Evolutionary conservation across 2,888 invertebrate genomes (phyloP), one percentile per base, ranked within the genome.

Genomic region (Heliconius ethilla): DNA sequence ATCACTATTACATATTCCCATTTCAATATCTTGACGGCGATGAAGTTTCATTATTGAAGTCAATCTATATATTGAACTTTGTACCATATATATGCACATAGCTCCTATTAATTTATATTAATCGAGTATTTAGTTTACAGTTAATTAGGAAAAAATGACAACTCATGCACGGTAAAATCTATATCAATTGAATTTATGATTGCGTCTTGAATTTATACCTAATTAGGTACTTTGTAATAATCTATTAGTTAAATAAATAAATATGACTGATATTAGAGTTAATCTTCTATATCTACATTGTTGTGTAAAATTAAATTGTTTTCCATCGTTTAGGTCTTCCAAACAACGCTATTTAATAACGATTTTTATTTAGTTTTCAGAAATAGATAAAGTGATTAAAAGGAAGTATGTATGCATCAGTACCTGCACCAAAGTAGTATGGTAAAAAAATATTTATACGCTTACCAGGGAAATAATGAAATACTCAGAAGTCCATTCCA

Each of bases 1-100:
- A n/a, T n/a, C n/a, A n/a, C n/a, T n/a, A n/a, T n/a, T n/a, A n/a
- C 33, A 33, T 33, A 33, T 90, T 91, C 91, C 90, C 89, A 87
- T 88, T 88, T 6, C 83, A 86, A 87, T 85, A 84, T 86, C 81
- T 81, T 81, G 75, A 59, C 72, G 59, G 55, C n/a, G 15, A 15
- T 72, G 13, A 6, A 13, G 4, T 72, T 59, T n/a, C n/a, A 25
- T 59, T 72, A 69, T 69, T 40, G 15, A 67, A 67, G 29, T 67
- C n/a, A 59, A 59, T 11, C 2, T 59, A 10, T 11, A 59, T 10
- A 59, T 59, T n/a, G 59, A 59, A n/a, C 11, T 59, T n/a, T n/a
- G 59, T 10, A 59, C 22, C 1, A 59, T n/a, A 59, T 0, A 11
- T 59, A 59, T 11, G 59, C 11, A 3, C 10, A 59, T 9, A 63